Evolutionary conservation across 2,888 invertebrate species (phyloP).

Genomic region (Anodontia alba): DNA sequence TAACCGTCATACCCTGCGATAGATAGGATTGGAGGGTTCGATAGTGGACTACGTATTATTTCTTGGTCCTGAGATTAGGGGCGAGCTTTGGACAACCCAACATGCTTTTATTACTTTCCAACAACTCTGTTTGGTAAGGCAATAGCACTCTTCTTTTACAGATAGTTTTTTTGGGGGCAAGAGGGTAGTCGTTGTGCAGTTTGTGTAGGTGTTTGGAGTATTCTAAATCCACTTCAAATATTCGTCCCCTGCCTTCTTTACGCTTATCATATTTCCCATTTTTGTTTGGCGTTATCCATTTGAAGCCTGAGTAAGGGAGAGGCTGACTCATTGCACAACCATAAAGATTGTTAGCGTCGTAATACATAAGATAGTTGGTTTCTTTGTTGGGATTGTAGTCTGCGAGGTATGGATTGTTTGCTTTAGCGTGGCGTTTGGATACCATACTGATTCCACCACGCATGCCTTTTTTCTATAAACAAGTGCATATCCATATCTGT

Average conservation of each 20-base stretch:
- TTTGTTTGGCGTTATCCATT: constrained; percentile 67
- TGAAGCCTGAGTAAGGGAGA: constrained; percentile 73
- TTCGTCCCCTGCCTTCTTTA: not conserved
- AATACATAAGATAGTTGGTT: not conserved
- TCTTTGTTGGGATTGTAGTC: constrained; percentile 26
- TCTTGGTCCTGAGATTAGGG: no score
- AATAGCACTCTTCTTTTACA: not conserved
- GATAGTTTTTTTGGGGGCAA: not conserved
- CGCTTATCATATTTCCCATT: constrained; percentile 49
- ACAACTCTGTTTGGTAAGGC: not conserved
- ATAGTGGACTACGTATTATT: not conserved
- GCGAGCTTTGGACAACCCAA: no score
- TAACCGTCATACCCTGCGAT: not conserved
- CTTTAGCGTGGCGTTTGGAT: constrained; percentile 72
- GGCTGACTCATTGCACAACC: constrained; percentile 30
- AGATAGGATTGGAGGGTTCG: not conserved
- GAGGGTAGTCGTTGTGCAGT: no score
- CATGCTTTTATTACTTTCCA: not conserved
- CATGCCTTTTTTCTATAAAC: constrained; percentile 1
- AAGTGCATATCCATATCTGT: constrained; percentile 72
- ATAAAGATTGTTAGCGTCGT: constrained; percentile 37
- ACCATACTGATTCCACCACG: constrained; percentile 60
- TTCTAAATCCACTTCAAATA: constrained; percentile 28
- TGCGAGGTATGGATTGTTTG: constrained; percentile 66
- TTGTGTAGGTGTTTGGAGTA: constrained; percentile 16